phyloP scores from a whole-genome alignment of 2,113 vertebrate genomes.

The Ctenodactylus gundi region DNA sequence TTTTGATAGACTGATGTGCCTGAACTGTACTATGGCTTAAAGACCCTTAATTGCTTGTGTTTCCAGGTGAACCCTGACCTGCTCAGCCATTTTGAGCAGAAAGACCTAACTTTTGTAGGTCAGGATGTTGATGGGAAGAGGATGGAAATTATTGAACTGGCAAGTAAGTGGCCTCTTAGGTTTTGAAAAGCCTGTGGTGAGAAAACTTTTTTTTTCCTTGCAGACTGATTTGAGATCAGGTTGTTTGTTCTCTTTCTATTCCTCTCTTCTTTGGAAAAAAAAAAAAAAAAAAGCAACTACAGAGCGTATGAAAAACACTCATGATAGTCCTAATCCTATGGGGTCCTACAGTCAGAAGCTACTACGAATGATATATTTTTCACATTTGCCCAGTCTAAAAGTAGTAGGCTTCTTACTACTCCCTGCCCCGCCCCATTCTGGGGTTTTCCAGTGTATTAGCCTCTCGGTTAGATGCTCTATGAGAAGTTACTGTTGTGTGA shows the following conservation, averaged over 20 bases:
- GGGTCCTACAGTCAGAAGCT: not conserved
- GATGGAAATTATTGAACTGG: constrained; percentile 88
- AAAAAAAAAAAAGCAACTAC: not conserved
- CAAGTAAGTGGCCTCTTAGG: constrained; percentile 79
- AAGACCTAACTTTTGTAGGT: constrained; percentile 86
- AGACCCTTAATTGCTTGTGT: constrained; percentile 47
- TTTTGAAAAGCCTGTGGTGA: not conserved
- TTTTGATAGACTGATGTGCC: not conserved
- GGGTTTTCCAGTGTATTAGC: not conserved
- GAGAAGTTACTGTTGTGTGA: not conserved
- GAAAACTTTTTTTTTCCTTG: not conserved
- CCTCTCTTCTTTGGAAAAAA: not conserved
- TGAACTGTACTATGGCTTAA: not conserved
- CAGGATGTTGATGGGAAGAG: constrained; percentile 84
- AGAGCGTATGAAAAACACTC: not conserved
- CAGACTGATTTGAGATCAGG: not conserved
- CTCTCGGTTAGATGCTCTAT: not conserved
- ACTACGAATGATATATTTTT: not conserved
- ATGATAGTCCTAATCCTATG: not conserved
- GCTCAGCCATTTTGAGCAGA: constrained; percentile 84
- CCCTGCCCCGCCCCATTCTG: too few relatives aligned
- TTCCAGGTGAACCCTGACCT: constrained; percentile 86
- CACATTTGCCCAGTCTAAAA: not conserved
- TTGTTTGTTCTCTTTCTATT: not conserved
- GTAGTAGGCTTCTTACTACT: not conserved